Evolutionary conservation across 2,113 vertebrate genomes (phyloP), one percentile per base, ranked within the genome.

Genomic region (Gallinago jamesoni): DNA sequence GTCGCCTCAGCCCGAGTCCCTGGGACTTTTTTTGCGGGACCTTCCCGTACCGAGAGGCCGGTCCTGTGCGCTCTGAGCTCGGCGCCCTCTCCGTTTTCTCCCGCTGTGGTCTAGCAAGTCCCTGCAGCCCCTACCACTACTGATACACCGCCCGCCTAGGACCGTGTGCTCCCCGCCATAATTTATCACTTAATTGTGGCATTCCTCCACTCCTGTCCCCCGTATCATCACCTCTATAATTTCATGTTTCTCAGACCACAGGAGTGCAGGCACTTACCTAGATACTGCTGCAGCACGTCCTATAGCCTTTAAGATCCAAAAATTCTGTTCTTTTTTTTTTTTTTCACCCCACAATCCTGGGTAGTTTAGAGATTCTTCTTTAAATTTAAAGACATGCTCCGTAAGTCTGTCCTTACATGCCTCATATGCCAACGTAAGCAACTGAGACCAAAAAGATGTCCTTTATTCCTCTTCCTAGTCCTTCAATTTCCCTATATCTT

Each of bases 161-260:
- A 43, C 50, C 13, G 4, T 12, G 62, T 31, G 45, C 30, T 69
- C 37, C 55, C 25, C 43, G 9, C 35, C 57, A 15, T 41, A 13
- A 30, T 47, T 31, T 22, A 24, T 41, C 33, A 5, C 67, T 28
- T 37, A 30, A 37, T 16, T 50, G 56, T 89, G 56, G 10, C 23
- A 30, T 82, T 43, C 16, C 7, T 39, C n/a, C 8, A 2, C 28
- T 55, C 28, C 12, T 6, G 12, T 19, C 11, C 33, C 7, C 8
- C 0, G 0, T 76, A 19, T 37, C 25, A 4, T 9, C 7, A 9
- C 17, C 80, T 41, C 12, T 33, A 0, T 33, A 18, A 20, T 7
- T 23, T 43, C 48, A 5, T 1, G 0, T 39, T 64, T 47, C 27
- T 30, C 53, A 55, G 53, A 55, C 53, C 53, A 30, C 53, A 55